Evolutionary conservation across 2,888 invertebrate species (phyloP), one percentile per base, ranked within the genome.

Genomic region (Celastrina argiolus): DNA sequence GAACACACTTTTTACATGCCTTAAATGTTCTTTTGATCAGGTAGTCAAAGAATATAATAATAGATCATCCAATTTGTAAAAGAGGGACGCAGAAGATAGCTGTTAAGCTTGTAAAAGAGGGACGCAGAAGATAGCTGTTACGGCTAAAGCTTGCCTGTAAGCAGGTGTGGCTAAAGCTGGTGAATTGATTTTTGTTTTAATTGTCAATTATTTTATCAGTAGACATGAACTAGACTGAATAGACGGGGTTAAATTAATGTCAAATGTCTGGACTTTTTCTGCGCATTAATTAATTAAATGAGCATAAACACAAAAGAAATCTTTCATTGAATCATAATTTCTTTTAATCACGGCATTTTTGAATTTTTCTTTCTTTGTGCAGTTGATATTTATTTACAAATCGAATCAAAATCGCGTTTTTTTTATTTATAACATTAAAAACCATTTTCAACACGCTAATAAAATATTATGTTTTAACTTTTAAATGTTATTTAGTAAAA

Each of bases 1-100:
- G 58, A 18, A 59, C 28, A 56, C 41, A 42, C 41, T 65, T 59
- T 51, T 51, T 2, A 36, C 22, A 51, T 26, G 22, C 26, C 51
- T 22, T 51, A 14, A 51, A 51, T 22, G 51, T 26, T 22, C 14
- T 51, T 51, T 8, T 12, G 22, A 26, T 51, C 22, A 26, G 51
- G 2, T 10, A 6, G 5, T 51, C 22, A 26, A 45, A 18, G 8
- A 45, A 45, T 45, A 18, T n/a, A n/a, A n/a, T n/a, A n/a, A n/a
- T n/a, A n/a, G n/a, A n/a, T n/a, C n/a, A n/a, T n/a, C n/a, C n/a
- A n/a, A n/a, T n/a, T n/a, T n/a, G n/a, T n/a, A n/a, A n/a, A n/a
- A n/a, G n/a, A n/a, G n/a, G n/a, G n/a, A n/a, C n/a, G n/a, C n/a
- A n/a, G n/a, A n/a, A n/a, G n/a, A n/a, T n/a, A n/a, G n/a, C n/a